These are phyloP conservation scores for Papilio protenor DNA, from an alignment of 2,888 invertebrate species.

Conservation along the genomic window DNA sequence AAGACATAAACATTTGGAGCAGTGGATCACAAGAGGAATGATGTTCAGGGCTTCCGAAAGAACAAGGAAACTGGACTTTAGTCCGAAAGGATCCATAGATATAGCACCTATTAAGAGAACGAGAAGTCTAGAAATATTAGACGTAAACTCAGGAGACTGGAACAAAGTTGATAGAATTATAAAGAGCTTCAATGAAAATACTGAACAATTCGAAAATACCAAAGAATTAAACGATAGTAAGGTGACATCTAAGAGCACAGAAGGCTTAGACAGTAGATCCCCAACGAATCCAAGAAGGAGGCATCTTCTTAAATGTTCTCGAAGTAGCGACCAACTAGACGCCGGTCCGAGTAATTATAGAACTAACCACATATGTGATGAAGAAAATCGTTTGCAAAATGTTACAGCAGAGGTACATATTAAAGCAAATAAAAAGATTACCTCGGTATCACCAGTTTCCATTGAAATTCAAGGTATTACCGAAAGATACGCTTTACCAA, in stretches of 20 bases:
- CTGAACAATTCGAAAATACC: slow-evolving; percentile 72
- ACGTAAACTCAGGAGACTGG: slow-evolving; percentile 78
- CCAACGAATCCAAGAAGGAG: slow-evolving; percentile 66
- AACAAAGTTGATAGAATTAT: slow-evolving; percentile 72
- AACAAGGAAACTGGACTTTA: slow-evolving; percentile 74
- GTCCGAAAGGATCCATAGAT: slow-evolving; percentile 81
- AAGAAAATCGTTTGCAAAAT: slow-evolving; percentile 62
- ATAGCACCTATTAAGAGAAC: slow-evolving; percentile 87
- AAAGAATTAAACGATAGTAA: slow-evolving; percentile 75
- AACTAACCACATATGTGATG: slow-evolving; percentile 56
- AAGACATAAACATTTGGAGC: slow-evolving; percentile 87
- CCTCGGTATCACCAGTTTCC: slow-evolving; percentile 74
- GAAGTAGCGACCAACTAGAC: slow-evolving; percentile 75
- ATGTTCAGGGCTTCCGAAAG: slow-evolving; percentile 84
- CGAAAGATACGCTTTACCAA: slow-evolving; percentile 67
- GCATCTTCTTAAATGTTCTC: slow-evolving; percentile 70
- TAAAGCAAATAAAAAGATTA: slow-evolving; percentile 70
- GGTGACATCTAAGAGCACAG: slow-evolving; percentile 81
- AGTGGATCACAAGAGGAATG: slow-evolving; percentile 87
- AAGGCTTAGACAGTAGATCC: slow-evolving; percentile 71
- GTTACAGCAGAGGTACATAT: slow-evolving; percentile 80
- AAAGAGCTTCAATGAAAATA: slow-evolving; percentile 71
- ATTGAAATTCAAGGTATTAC: slow-evolving; percentile 66
- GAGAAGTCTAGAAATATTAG: slow-evolving; percentile 88
- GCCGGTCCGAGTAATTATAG: slow-evolving; percentile 65